Percentiles rank a stretch among this genome's conserved stretches.
Conservation (phyloP, 2,113 vertebrate genomes). For the Perognathus longimembris region DNA sequence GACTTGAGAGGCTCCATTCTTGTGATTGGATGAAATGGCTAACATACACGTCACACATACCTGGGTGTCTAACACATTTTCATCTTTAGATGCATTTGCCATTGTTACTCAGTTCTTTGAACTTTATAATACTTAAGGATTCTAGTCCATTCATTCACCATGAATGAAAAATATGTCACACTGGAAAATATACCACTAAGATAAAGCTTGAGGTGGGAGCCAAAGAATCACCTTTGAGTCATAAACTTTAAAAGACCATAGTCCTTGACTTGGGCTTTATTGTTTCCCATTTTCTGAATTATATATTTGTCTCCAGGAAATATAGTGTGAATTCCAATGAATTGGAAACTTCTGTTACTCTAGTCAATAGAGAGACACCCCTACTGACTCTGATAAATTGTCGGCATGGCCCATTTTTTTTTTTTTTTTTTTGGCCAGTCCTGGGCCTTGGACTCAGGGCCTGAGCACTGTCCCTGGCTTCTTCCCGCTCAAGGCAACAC, state of each 20-base stretch:
- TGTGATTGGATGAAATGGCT: neutral
- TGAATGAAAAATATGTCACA: conserved; percentile 29
- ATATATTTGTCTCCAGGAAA: conserved; percentile 5
- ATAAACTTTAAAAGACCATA: neutral
- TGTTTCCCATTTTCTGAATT: conserved; percentile 51
- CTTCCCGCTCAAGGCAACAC: no score
- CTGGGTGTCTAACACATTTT: neutral
- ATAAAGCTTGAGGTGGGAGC: neutral
- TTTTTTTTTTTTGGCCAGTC: no score
- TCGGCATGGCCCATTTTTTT: conserved; percentile 15
- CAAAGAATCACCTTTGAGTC: conserved; percentile 24
- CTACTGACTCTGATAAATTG: neutral
- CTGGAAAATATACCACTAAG: neutral
- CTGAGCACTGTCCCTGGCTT: no score
- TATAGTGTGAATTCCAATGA: neutral
- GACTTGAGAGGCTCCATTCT: no score
- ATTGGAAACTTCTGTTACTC: conserved; percentile 16
- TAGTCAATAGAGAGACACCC: conserved; percentile 16
- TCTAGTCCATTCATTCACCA: neutral
- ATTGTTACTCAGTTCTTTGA: neutral
- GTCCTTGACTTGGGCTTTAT: conserved; percentile 33
- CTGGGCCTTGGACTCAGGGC: no score
- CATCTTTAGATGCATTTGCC: neutral
- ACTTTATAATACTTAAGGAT: neutral
- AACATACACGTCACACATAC: neutral